These are phyloP conservation scores for Danio albolineatus DNA, from an alignment of 2,797 vertebrate species.

Conservation along the genomic window DNA sequence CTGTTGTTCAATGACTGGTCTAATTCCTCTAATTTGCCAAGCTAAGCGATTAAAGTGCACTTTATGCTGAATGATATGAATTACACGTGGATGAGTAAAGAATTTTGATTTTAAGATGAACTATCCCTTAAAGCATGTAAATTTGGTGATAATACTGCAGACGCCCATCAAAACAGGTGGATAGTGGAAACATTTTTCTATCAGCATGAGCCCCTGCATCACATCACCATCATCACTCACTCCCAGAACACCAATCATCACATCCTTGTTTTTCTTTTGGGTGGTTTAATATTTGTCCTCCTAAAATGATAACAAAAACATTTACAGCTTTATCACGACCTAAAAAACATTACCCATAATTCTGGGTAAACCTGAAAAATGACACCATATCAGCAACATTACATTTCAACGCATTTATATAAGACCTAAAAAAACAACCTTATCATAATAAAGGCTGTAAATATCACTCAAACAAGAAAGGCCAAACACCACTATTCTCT, in stretches of 20 bases:
- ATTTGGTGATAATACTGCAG: not conserved
- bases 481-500: conserved; percentile 29
- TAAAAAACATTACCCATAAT: not conserved
- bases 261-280: conserved; percentile 23
- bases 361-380: too few relatives aligned
- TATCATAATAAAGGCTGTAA: conserved; percentile 36
- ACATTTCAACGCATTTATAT: conserved; percentile 12
- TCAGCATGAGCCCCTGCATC: conserved; percentile 32
- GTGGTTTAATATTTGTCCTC: conserved; percentile 10
- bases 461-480: conserved; percentile 43
- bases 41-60: too few relatives aligned
- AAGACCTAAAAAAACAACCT: not conserved
- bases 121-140: conserved; percentile 5
- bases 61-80: too few relatives aligned
- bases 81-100: not conserved
- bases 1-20: too few relatives aligned
- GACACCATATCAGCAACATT: not conserved
- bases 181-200: conserved; percentile 39
- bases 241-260: conserved; percentile 37
- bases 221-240: conserved; percentile 11
- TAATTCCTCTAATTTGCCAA: too few relatives aligned
- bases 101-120: not conserved
- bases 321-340: conserved; percentile 3
- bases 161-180: conserved; percentile 10
- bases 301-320: conserved; percentile 26